phyloP scores from a whole-genome alignment of 2,113 vertebrate species.

The Rhodinocichla rosea region DNA sequence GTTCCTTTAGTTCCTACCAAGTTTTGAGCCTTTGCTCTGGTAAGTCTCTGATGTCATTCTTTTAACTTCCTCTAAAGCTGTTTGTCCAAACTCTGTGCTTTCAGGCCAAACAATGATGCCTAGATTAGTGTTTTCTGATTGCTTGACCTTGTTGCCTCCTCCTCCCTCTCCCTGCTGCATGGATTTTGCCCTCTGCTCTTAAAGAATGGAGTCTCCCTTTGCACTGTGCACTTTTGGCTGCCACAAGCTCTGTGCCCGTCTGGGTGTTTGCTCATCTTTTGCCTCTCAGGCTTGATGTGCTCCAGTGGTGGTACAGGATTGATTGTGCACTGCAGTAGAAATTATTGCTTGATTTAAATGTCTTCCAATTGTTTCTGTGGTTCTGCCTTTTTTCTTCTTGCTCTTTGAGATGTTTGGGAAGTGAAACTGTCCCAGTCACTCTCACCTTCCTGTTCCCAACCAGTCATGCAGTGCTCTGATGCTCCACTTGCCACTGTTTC shows the following conservation, averaged over 20 bases:
- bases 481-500: background rate
- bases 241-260: background rate
- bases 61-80: background rate
- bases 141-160: background rate
- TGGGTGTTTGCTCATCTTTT: background rate
- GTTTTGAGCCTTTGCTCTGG: background rate
- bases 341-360: background rate
- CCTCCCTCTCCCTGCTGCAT: background rate
- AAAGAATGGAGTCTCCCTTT: background rate
- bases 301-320: rapidly evolving
- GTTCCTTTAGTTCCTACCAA: background rate
- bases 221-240: background rate
- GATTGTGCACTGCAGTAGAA: background rate
- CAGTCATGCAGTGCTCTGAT: background rate
- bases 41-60: background rate
- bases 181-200: background rate
- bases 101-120: background rate
- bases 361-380: background rate
- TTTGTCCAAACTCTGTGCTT: background rate
- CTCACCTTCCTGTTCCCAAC: background rate
- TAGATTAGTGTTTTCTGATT: background rate
- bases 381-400: background rate
- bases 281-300: background rate
- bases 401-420: background rate
- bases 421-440: background rate